Evolutionary conservation across 2,888 invertebrate species (phyloP).

Genomic region (Macrosiphum euphorbiae): DNA sequence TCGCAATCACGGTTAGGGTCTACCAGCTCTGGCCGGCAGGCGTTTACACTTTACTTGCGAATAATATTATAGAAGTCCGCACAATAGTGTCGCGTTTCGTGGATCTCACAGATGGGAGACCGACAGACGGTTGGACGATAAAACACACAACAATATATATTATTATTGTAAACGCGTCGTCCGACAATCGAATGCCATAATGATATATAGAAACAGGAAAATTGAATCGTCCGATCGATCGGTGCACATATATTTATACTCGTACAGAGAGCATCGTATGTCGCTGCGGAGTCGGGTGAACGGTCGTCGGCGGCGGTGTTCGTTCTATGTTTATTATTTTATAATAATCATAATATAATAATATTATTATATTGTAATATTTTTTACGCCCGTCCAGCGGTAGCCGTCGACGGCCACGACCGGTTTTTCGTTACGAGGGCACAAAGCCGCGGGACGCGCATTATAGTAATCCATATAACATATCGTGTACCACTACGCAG

Average conservation of each 20-base stretch:
- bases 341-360: not conserved
- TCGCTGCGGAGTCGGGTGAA: not conserved
- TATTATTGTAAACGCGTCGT: not conserved
- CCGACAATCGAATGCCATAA: not conserved
- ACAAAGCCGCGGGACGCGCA: not conserved
- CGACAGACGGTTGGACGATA: not conserved
- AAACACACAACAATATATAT: not conserved
- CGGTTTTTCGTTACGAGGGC: not conserved
- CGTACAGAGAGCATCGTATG: not conserved
- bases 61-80: not conserved
- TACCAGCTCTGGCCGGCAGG: not conserved
- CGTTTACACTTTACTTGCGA: not conserved
- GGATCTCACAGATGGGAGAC: not conserved
- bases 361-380: not conserved
- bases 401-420: not conserved
- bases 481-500: not conserved
- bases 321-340: not conserved
- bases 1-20: not conserved
- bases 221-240: constrained; percentile 13
- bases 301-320: not conserved
- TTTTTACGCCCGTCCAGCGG: not conserved
- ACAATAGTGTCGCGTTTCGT: constrained; percentile 44
- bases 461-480: not conserved
- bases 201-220: not conserved
- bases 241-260: not conserved